Evolutionary conservation across 2,113 vertebrate genomes (phyloP), one percentile per base, ranked within the genome.

Genomic region (Xiphias gladius): DNA sequence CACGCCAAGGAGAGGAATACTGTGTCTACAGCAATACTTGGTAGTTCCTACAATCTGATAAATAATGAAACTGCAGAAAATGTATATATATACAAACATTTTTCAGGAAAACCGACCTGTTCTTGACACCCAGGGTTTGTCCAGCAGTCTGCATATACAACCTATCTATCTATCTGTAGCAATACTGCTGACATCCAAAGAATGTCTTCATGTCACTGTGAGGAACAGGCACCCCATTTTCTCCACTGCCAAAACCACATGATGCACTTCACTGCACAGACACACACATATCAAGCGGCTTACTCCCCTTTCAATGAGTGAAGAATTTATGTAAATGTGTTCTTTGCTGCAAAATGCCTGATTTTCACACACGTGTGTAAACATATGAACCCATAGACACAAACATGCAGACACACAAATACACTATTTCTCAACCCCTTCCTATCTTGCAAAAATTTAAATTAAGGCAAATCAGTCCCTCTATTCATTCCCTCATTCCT

Each of bases 321-420:
- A 61, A 69, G 30, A 68, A 37, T 30, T 74, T 43, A 82, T 82
- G 79, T 64, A 65, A 86, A 81, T 84, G 72, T 28, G 2, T 13
- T 35, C 74, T 54, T 70, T 66, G 64, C 58, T 52, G 50, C 72
- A 63, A 10, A 54, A 32, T 46, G 54, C 22, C 22, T 6, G 39
- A 73, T 30, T 4, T 22, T 24, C 24, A 24, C 43, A 68, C 22
- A 24, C 43, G 62, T 19, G 24, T n/a, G 0, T 8, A 41, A 66
- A 69, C 28, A 32, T 22, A 74, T 48, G 26, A 50, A 68, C 7
- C 22, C 28, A 30, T 37, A 55, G 5, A 73, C 39, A 65, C 30
- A 64, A 12, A 65, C 13, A n/a, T 14, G 16, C 52, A 54, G 4
- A n/a, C 52, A 59, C 39, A 64, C 17, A 63, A 12, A 13, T 26